Conservation (phyloP, 1,140 invertebrate species). For the Drosophila sproati region DNA sequence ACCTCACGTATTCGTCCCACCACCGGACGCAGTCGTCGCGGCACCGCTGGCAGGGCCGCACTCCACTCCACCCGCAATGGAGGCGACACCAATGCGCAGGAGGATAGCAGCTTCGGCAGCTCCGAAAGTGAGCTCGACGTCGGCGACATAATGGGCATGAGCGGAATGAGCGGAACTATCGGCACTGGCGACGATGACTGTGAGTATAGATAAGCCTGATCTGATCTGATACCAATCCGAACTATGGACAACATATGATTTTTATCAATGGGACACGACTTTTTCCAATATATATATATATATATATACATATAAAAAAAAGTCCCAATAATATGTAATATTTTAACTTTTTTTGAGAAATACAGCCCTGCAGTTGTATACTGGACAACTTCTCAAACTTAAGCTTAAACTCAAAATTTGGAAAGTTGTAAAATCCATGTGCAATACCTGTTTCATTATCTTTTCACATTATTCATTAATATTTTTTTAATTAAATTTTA, state of each 20-base stretch:
- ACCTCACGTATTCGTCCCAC: slow-evolving; percentile 75
- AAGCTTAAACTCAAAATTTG: too few relatives aligned
- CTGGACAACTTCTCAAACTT: too few relatives aligned
- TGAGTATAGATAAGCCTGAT: slow-evolving; percentile 37
- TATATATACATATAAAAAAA: too few relatives aligned
- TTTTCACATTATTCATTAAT: too few relatives aligned
- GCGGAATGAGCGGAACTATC: slow-evolving; percentile 38
- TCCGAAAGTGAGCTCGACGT: slow-evolving; percentile 80
- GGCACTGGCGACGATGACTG: slow-evolving; percentile 71
- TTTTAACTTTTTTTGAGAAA: too few relatives aligned
- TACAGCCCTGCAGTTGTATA: too few relatives aligned
- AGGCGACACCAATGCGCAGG: slow-evolving; percentile 30
- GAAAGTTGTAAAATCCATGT: too few relatives aligned
- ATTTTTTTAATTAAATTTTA: too few relatives aligned
- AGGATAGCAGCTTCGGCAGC: slow-evolving; percentile 82
- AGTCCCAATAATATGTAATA: too few relatives aligned
- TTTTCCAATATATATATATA: neutral
- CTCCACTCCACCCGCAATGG: slow-evolving; percentile 28
- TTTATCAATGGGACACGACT: neutral
- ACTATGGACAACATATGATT: neutral
- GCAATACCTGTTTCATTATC: too few relatives aligned
- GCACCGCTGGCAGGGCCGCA: slow-evolving; percentile 8
- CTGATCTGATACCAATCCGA: too few relatives aligned
- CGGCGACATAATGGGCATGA: slow-evolving; percentile 72
- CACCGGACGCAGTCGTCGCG: slow-evolving; percentile 69